phyloP scores from a whole-genome alignment of 2,797 vertebrate species.

The Anabacerthia variegaticeps region DNA sequence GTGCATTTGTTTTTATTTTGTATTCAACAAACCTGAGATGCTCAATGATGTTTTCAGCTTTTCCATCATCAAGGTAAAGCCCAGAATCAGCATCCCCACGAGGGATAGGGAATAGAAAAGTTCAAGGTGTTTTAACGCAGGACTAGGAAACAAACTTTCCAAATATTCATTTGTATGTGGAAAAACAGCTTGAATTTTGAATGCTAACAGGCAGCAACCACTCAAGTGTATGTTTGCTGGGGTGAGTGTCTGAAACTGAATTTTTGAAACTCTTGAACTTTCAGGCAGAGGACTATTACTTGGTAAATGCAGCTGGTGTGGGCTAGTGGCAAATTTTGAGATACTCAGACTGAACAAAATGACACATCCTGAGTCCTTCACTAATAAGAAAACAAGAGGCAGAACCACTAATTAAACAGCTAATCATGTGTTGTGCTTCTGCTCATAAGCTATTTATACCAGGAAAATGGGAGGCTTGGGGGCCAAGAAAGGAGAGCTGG shows the following conservation, averaged over 20 bases:
- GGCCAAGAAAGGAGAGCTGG: background rate
- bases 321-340: background rate
- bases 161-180: background rate
- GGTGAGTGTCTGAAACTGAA: background rate
- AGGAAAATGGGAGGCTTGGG: background rate
- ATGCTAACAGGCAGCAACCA: background rate
- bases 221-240: background rate
- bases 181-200: background rate
- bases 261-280: background rate
- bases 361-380: background rate
- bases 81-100: background rate
- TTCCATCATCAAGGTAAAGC: background rate
- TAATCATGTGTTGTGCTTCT: rapidly evolving
- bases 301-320: background rate
- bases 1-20: background rate
- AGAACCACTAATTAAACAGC: background rate
- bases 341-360: background rate
- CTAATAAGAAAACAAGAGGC: background rate
- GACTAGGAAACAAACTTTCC: background rate
- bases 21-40: background rate
- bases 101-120: background rate
- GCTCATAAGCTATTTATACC: background rate
- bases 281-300: background rate
- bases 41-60: background rate
- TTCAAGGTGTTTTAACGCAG: background rate